These are phyloP conservation scores for Echinarachnius parma DNA, from an alignment of 53 echinoderm and acorn worm genomes.

Conservation along the genomic window DNA sequence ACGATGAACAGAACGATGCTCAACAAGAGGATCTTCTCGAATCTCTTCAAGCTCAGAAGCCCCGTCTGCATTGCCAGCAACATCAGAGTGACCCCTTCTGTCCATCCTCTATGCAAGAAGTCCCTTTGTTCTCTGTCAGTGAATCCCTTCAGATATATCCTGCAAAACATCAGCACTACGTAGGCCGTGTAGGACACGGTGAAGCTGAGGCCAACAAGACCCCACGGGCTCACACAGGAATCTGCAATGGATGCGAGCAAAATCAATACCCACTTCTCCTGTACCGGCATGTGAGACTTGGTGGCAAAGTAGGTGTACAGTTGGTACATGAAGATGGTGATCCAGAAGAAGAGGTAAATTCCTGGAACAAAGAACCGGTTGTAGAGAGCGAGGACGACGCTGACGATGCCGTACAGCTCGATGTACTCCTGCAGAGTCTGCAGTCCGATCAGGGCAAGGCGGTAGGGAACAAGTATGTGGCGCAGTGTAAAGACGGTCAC, in stretches of 20 bases:
- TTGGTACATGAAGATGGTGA: conserved; percentile 69
- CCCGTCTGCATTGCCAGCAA: conserved; percentile 86
- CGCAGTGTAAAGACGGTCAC: conserved; percentile 66
- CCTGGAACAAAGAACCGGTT: conserved; percentile 83
- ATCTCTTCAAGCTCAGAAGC: conserved; percentile 66
- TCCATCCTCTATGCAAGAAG: conserved; percentile 81
- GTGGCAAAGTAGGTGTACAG: conserved; percentile 70
- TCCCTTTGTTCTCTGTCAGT: conserved; percentile 45
- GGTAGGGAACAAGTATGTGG: conserved; percentile 74
- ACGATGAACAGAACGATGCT: conserved; percentile 90
- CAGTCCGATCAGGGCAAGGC: conserved; percentile 75
- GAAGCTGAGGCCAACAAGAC: conserved; percentile 87
- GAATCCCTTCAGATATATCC: conserved; percentile 88
- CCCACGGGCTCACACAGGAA: conserved; percentile 93
- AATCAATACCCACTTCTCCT: conserved; percentile 74
- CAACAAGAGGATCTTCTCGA: conserved; percentile 83
- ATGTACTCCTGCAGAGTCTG: conserved; percentile 80
- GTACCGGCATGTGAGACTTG: conserved; percentile 52
- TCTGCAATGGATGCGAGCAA: conserved; percentile 80
- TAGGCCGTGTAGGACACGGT: conserved; percentile 90
- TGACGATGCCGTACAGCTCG: conserved; percentile 79
- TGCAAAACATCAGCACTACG: conserved; percentile 68
- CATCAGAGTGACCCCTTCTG: conserved; percentile 85
- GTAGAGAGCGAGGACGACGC: conserved; percentile 78
- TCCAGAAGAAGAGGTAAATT: conserved; percentile 82